These are phyloP conservation scores for Steinernema carpocapsae DNA, from an alignment of 2,888 invertebrate species.

Conservation along the genomic window DNA sequence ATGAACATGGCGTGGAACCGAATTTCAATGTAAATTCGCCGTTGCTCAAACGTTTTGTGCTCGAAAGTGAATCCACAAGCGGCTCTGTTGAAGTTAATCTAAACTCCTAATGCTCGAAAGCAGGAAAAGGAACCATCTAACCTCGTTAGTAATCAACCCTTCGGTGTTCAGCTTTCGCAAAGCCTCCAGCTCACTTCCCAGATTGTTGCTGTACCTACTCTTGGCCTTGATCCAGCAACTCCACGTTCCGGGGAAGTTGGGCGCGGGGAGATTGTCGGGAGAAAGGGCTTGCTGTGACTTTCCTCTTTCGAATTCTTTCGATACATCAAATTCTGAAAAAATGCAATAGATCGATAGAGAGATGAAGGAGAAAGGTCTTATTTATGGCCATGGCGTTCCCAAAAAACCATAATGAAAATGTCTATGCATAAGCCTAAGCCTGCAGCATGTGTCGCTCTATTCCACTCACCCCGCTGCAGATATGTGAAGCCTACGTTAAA, in stretches of 20 bases:
- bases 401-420: too few relatives aligned
- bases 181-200: slow-evolving; percentile 41
- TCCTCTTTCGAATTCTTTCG: not conserved
- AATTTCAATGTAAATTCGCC: slow-evolving; percentile 14
- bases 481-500: too few relatives aligned
- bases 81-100: slow-evolving; percentile 23
- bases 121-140: not conserved
- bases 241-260: slow-evolving; percentile 37
- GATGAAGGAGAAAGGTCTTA: too few relatives aligned
- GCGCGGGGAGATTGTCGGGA: not conserved
- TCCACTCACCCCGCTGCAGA: too few relatives aligned
- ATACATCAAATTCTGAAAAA: not conserved
- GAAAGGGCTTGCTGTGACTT: not conserved
- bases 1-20: slow-evolving; percentile 29
- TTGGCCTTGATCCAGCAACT: slow-evolving; percentile 46
- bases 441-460: too few relatives aligned
- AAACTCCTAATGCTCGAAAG: not conserved
- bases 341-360: too few relatives aligned
- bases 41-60: not conserved
- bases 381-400: too few relatives aligned
- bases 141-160: slow-evolving; percentile 47
- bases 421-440: too few relatives aligned
- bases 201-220: slow-evolving; percentile 39
- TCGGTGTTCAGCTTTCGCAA: slow-evolving; percentile 42
- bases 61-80: slow-evolving; percentile 25